phyloP scores from a whole-genome alignment of 2,888 invertebrate genomes.

The Dryobota labecula region DNA sequence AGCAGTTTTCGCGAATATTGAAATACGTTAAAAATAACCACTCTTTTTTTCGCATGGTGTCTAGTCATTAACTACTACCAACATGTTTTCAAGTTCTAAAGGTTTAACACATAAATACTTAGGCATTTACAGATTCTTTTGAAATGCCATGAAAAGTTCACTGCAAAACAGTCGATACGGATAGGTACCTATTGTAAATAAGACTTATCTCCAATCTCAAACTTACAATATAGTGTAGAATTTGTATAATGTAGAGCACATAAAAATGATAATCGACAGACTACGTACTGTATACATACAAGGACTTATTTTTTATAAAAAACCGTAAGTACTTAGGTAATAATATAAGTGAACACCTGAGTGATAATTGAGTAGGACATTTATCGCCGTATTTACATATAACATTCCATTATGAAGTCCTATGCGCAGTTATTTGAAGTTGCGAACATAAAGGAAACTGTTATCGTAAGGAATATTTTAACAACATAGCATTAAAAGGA shows the following conservation, averaged over 20 bases:
- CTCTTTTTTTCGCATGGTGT: constrained; percentile 2
- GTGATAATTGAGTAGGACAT: constrained; percentile 37
- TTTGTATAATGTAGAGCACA: not conserved
- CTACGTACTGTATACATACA: not conserved
- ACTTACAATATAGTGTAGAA: not conserved
- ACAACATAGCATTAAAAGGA: not conserved
- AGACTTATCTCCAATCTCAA: not conserved
- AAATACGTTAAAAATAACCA: constrained; percentile 22
- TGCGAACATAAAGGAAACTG: constrained; percentile 4
- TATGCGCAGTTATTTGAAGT: not conserved
- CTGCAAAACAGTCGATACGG: not conserved
- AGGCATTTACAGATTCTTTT: not conserved
- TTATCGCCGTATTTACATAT: constrained; percentile 39
- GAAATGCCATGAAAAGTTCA: not conserved
- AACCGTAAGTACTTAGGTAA: not conserved
- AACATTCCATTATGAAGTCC: not conserved
- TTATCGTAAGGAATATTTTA: constrained; percentile 4
- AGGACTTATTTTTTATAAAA: not conserved
- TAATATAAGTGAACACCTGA: constrained; percentile 3
- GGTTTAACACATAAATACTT: not conserved
- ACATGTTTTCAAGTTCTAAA: not conserved
- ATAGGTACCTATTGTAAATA: not conserved
- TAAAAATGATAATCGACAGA: not conserved
- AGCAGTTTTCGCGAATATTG: constrained; percentile 32
- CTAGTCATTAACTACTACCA: not conserved